Evolutionary conservation across 1,140 invertebrate species (phyloP).

Genomic region (Drosophila arizonae): DNA sequence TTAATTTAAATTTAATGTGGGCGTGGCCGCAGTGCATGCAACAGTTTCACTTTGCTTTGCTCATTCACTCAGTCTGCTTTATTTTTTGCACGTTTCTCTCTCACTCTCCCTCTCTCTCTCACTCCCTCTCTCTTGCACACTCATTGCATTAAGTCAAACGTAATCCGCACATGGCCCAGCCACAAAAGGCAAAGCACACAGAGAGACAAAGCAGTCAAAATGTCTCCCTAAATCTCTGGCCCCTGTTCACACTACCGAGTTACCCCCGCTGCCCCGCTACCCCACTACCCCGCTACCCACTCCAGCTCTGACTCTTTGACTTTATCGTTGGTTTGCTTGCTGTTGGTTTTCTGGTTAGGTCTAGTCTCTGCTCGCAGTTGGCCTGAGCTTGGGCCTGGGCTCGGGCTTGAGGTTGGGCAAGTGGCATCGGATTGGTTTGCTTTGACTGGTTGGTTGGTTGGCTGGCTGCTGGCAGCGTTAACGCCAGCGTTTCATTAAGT

Average conservation of each 20-base stretch:
- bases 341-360: conserved; percentile 76
- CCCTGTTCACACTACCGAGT: neutral
- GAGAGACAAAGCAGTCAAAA: conserved; percentile 51
- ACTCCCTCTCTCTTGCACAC: conserved; percentile 10
- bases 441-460: conserved; percentile 60
- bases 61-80: neutral
- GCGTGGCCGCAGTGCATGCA: conserved; percentile 70
- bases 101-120: conserved; percentile 6
- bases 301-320: conserved; percentile 64
- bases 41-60: conserved; percentile 54
- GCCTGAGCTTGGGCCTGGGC: conserved; percentile 16
- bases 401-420: conserved; percentile 11
- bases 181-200: conserved; percentile 58
- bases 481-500: conserved; percentile 75
- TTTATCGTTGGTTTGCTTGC: conserved; percentile 65
- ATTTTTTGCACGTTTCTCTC: neutral
- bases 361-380: conserved; percentile 57
- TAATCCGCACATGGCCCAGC: conserved; percentile 76
- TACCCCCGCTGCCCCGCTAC: neutral
- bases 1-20: conserved; percentile 78
- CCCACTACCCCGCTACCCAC: neutral
- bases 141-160: conserved; percentile 77
- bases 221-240: conserved; percentile 19
- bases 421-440: conserved; percentile 60
- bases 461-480: conserved; percentile 18